Evolutionary conservation across 2,888 invertebrate species (phyloP), one percentile per base, ranked within the genome.

Genomic region (Lepeophtheirus nordmannii): DNA sequence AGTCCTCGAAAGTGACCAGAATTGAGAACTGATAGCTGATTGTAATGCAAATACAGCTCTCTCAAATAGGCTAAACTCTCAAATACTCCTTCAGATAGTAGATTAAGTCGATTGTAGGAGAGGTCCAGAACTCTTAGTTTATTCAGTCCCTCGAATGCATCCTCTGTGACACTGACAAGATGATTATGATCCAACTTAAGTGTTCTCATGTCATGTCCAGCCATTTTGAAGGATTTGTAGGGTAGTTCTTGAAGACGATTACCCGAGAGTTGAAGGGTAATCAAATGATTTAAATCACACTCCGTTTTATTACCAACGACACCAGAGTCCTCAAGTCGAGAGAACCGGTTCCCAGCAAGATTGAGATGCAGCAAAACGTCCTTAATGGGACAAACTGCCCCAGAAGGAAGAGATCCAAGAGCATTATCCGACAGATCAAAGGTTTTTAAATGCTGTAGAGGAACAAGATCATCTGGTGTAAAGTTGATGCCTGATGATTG

Each of bases 41-140:
- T 92, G 77, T 91, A 91, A 76, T 89, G 88, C 74, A 91, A 78
- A 77, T 89, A 86, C 73, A 92, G 84, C 78, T 91, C 90, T 77
- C 86, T 87, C 72, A 92, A 68, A 57, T 72, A 71, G 17, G 69
- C 68, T 69, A 88, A 76, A 10, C 72, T 70, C 60, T 85, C 83
- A 71, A 92, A 92, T 1, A 90, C 87, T 72, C 89, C 87, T 10
- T 89, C 86, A 10, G 87, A 86, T 69, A 92, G 86, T 68, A 82
- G 85, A 74, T 88, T 87, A 67, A 92, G 78, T 73, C 83, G 81
- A 74, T 92, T 92, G 75, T 88, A 84, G 71, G 89, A 86, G 70
- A 92, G 80, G 74, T 90, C 89, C 62, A 92, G 79, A 70, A 87
- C 85, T 76, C 89, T 87, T 68, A 92, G 78, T 17, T 46, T 46